Evolutionary conservation across 2,797 vertebrate genomes (phyloP).

Genomic region (Siniperca obscura): DNA sequence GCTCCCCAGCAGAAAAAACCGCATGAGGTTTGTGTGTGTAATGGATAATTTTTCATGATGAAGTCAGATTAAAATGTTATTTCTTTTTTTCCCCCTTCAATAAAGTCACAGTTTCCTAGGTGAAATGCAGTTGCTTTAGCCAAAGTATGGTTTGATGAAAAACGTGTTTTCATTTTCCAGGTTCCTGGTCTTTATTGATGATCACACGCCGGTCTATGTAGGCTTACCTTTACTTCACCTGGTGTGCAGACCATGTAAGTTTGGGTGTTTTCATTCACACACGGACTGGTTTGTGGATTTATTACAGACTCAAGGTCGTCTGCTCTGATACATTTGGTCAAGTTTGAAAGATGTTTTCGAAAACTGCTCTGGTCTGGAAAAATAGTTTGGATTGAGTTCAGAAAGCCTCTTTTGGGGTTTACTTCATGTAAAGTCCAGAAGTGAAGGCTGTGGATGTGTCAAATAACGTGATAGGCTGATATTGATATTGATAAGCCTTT

Average conservation of each 20-base stretch:
- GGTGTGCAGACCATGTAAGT: constrained; percentile 90
- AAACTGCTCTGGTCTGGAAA: neutral
- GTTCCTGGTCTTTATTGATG: constrained; percentile 93
- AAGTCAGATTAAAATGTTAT: neutral
- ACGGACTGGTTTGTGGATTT: neutral
- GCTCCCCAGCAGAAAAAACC: constrained; percentile 90
- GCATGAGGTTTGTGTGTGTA: constrained; percentile 80
- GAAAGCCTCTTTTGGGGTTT: neutral
- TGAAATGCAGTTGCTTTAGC: neutral
- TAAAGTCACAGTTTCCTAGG: neutral
- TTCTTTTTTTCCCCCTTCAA: too few relatives aligned
- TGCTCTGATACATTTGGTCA: neutral
- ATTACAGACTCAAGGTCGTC: neutral
- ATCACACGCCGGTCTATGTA: constrained; percentile 88
- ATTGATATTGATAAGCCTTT: too few relatives aligned
- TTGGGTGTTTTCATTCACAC: neutral
- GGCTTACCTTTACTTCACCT: constrained; percentile 86
- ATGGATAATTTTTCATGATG: neutral
- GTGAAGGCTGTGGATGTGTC: too few relatives aligned
- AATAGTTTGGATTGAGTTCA: neutral
- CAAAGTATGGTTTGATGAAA: neutral
- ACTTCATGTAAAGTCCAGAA: neutral
- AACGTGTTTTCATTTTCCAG: constrained; percentile 73
- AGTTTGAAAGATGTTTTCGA: neutral
- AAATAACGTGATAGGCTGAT: too few relatives aligned